Evolutionary conservation across 2,888 invertebrate species (phyloP).

Genomic region (Sarcophaga subvicina): DNA sequence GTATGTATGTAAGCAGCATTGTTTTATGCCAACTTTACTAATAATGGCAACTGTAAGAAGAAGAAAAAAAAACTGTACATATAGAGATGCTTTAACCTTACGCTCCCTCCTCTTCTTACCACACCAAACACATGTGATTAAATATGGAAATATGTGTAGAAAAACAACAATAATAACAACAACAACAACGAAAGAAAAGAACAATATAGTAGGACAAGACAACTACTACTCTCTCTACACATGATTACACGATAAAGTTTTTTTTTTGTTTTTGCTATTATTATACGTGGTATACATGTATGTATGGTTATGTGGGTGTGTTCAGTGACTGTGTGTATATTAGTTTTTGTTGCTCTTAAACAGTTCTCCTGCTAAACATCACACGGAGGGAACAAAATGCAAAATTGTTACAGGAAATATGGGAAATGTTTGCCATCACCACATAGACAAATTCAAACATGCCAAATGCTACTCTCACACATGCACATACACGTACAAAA

Average conservation of each 20-base stretch:
- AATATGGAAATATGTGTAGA: not conserved
- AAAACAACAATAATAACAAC: slow-evolving; percentile 3
- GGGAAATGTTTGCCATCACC: slow-evolving; percentile 35
- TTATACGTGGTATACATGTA: too few species aligned
- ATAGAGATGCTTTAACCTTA: not conserved
- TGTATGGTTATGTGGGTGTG: not conserved
- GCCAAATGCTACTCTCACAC: not conserved
- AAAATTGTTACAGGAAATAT: slow-evolving; percentile 58
- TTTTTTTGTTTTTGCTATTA: not conserved
- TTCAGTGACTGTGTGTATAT: slow-evolving; percentile 1
- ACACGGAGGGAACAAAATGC: slow-evolving; percentile 46
- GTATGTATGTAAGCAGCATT: not conserved
- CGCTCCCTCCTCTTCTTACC: not conserved
- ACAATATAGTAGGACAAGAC: slow-evolving; percentile 13
- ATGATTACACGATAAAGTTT: slow-evolving; percentile 37
- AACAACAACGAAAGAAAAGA: slow-evolving; percentile 7
- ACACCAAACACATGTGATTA: not conserved
- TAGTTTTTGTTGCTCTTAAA: slow-evolving; percentile 40
- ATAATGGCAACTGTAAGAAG: not conserved
- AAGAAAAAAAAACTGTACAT: not conserved
- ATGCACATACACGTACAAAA: not conserved
- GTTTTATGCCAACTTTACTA: not conserved
- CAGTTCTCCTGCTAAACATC: slow-evolving; percentile 60
- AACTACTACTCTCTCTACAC: not conserved
- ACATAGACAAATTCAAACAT: not conserved